These are phyloP conservation scores for Hippolais icterina DNA, from an alignment of 2,113 vertebrate species.

Conservation along the genomic window DNA sequence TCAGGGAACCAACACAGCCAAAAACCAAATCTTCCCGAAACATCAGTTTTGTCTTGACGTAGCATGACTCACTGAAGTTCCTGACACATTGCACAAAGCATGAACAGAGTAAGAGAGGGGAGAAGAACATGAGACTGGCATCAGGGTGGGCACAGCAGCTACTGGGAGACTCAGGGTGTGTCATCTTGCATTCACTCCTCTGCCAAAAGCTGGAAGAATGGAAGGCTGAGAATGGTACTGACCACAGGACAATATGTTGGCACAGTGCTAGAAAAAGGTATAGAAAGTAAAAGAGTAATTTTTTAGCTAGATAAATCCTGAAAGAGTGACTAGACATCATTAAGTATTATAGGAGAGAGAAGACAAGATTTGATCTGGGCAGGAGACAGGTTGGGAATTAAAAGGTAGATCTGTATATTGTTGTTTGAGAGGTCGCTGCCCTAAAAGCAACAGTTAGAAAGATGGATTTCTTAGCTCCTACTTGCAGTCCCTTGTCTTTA, in stretches of 20 bases:
- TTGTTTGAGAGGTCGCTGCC: neutral
- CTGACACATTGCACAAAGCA: neutral
- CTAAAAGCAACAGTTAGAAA: neutral
- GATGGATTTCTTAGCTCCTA: neutral
- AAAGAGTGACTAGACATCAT: neutral
- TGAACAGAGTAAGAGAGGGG: neutral
- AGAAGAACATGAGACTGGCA: neutral
- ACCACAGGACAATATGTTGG: neutral
- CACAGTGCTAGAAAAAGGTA: neutral
- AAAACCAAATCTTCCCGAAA: neutral
- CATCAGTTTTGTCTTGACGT: neutral
- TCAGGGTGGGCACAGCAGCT: neutral
- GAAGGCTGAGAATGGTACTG: neutral
- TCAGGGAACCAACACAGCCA: neutral
- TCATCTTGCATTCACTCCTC: rapidly evolving
- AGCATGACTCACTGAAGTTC: neutral
- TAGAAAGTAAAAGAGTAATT: neutral
- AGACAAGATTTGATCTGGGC: neutral
- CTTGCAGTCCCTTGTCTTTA: neutral
- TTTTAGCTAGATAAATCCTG: neutral
- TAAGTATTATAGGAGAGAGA: neutral
- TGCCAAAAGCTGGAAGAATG: neutral
- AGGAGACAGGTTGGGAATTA: neutral
- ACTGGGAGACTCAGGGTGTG: neutral
- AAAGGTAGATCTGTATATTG: neutral